These are phyloP conservation scores for Parapsyche elsis DNA, from an alignment of 1,140 invertebrate genomes.

Conservation along the genomic window DNA sequence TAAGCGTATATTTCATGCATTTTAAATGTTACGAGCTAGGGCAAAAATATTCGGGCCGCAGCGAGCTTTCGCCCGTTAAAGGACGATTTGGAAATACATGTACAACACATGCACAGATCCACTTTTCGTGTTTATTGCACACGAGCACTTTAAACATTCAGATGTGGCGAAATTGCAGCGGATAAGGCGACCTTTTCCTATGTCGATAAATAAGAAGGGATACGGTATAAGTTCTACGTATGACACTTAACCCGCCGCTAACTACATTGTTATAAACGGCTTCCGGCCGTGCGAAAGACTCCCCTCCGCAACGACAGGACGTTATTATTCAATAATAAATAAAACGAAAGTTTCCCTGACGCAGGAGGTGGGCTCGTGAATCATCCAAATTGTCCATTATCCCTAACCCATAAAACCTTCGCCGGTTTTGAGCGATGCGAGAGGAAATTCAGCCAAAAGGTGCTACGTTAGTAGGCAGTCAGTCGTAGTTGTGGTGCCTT, in stretches of 20 bases:
- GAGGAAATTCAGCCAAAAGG: constrained; percentile 26
- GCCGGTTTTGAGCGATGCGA: not conserved
- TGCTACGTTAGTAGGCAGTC: not conserved
- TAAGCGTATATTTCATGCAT: not conserved
- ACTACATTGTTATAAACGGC: constrained; percentile 35
- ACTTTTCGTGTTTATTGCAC: not conserved
- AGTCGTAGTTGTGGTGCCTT: not conserved
- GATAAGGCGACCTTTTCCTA: not conserved
- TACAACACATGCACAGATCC: not conserved
- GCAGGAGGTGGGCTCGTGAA: constrained; percentile 38
- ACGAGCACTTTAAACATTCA: not conserved
- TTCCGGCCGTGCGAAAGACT: constrained; percentile 11
- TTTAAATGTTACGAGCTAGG: not conserved
- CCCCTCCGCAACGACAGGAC: constrained; percentile 23
- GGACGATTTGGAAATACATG: not conserved
- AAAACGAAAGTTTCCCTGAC: constrained; percentile 37
- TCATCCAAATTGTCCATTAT: constrained; percentile 46
- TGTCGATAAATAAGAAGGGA: constrained; percentile 6
- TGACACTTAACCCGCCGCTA: constrained; percentile 2
- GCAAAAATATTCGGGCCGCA: too few species aligned
- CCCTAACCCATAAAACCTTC: constrained; percentile 31
- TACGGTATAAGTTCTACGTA: not conserved
- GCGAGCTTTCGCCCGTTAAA: not conserved
- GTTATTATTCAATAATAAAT: constrained; percentile 46
- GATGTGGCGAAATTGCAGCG: too few species aligned